Percentiles rank a stretch among this genome's conserved stretches.
These are phyloP conservation scores for Hirtodrosophila cameraria DNA, from an alignment of 2,888 invertebrate species.

Conservation along the genomic window DNA sequence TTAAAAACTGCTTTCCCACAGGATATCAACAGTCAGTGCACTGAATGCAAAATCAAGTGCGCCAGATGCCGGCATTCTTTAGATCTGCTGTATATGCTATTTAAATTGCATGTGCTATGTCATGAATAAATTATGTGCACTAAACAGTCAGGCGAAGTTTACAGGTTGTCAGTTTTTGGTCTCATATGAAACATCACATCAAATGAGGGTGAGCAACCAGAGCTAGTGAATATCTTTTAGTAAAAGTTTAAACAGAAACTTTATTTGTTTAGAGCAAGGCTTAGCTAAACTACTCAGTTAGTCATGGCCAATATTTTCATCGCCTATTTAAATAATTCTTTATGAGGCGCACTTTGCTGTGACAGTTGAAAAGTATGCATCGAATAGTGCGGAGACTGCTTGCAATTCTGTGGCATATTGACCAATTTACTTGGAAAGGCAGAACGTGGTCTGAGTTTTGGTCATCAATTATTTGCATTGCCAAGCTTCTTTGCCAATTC, in stretches of 20 bases:
- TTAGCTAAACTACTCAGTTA: too few relatives aligned
- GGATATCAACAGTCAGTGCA: conserved; percentile 24
- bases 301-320: too few relatives aligned
- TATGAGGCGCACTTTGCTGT: too few relatives aligned
- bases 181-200: neutral
- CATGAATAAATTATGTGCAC: conserved; percentile 46
- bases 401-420: conserved; percentile 10
- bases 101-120: conserved; percentile 41
- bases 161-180: conserved; percentile 9
- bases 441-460: neutral
- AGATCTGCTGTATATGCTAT: conserved; percentile 32
- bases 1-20: conserved; percentile 21
- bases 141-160: conserved; percentile 22
- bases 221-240: too few relatives aligned
- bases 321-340: too few relatives aligned
- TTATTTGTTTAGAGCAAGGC: neutral
- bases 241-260: neutral
- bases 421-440: neutral
- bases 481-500: neutral
- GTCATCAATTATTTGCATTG: conserved; percentile 14
- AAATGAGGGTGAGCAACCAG: neutral
- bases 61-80: conserved; percentile 4
- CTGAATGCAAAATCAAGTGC: conserved; percentile 27
- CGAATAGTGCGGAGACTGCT: too few relatives aligned
- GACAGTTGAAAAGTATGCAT: too few relatives aligned